Percentiles rank a stretch among this genome's conserved stretches.
phyloP scores from a whole-genome alignment of 1,140 invertebrate species.

The Pemphigus obesinymphae region DNA sequence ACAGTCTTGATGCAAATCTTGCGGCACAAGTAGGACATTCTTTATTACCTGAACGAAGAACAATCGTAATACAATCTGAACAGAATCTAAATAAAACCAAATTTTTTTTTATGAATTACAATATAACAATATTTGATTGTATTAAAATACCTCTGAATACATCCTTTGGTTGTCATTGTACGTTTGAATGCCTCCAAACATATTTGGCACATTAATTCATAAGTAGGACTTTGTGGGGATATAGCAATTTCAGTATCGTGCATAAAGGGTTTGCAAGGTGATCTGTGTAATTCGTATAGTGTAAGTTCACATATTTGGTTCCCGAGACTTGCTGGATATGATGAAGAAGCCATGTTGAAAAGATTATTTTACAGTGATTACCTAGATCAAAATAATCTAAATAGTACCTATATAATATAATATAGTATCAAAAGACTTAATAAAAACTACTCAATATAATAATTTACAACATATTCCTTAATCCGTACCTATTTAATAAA shows the following conservation, averaged over 20 bases:
- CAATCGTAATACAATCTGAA: conserved; percentile 97
- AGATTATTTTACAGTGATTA: not conserved
- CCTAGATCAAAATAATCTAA: too few relatives aligned
- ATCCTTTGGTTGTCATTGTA: conserved; percentile 99
- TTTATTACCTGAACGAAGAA: conserved; percentile 96
- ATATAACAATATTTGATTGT: not conserved
- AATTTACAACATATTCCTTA: too few relatives aligned
- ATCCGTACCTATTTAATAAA: too few relatives aligned
- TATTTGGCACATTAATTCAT: conserved; percentile 98
- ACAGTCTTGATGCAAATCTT: conserved; percentile 96
- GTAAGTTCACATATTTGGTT: conserved; percentile 99
- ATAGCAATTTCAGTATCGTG: conserved; percentile 96
- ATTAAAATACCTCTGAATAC: conserved; percentile 72
- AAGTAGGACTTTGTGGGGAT: conserved; percentile 89
- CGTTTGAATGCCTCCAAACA: conserved; percentile 99
- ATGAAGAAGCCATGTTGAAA: conserved; percentile 34
- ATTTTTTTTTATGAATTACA: not conserved
- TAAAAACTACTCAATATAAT: too few relatives aligned
- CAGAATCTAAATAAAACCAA: conserved; percentile 62
- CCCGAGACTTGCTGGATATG: conserved; percentile 62
- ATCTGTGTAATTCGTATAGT: conserved; percentile 89
- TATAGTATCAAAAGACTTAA: too few relatives aligned
- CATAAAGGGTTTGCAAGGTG: conserved; percentile 82
- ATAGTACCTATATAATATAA: too few relatives aligned
- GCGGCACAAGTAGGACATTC: conserved; percentile 99